Evolutionary conservation across 2,797 vertebrate species (phyloP).

Genomic region (Eulemur albifrons): DNA sequence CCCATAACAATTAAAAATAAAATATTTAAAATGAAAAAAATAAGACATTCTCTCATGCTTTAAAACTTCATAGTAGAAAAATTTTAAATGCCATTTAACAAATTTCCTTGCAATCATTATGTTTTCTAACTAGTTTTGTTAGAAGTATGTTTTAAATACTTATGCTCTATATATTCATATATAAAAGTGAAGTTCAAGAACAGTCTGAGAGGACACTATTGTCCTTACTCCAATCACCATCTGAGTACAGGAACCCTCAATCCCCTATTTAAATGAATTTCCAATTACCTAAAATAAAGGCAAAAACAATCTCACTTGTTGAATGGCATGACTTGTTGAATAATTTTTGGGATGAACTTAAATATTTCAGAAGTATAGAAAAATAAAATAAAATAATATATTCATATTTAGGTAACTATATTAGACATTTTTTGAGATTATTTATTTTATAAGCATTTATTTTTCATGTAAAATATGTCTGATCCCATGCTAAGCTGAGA

Average conservation of each 20-base stretch:
- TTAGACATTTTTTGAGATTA: neutral
- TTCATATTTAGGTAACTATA: neutral
- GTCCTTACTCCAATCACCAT: neutral
- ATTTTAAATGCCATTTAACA: neutral
- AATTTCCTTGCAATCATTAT: neutral
- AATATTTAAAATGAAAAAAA: neutral
- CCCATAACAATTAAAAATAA: neutral
- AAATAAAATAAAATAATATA: neutral
- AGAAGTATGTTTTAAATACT: neutral
- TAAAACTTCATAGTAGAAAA: neutral
- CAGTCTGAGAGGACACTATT: neutral
- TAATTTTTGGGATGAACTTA: neutral
- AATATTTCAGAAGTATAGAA: neutral
- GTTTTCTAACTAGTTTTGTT: neutral
- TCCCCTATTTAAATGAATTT: neutral
- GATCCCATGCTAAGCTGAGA: neutral
- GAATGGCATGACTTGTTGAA: neutral
- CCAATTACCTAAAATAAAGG: neutral
- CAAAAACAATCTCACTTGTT: neutral
- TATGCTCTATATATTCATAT: neutral
- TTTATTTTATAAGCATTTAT: neutral
- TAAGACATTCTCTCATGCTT: neutral
- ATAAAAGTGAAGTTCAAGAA: neutral
- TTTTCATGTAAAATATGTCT: neutral
- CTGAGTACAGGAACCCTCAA: neutral